phyloP scores from a whole-genome alignment of 30 jellyfish, hydroid and myxozoan genomes.

The Turritopsis rubra region DNA sequence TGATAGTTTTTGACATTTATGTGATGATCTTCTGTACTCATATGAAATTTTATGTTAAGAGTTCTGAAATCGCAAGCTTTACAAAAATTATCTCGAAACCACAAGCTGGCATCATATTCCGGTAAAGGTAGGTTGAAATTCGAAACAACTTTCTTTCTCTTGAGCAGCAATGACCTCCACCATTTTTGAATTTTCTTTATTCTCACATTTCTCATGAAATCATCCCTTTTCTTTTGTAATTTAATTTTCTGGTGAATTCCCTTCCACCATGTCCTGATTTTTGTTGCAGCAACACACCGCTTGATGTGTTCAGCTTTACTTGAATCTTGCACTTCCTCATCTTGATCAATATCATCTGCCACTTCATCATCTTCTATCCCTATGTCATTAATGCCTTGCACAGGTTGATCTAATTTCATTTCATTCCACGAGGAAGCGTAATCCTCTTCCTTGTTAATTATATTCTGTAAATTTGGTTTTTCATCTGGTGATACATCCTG shows the following conservation, averaged over 20 bases:
- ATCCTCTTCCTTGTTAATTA: background rate
- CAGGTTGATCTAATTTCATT: background rate
- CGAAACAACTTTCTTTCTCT: background rate
- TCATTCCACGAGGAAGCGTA: background rate
- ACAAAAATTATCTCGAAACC: too few relatives aligned
- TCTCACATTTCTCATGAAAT: background rate
- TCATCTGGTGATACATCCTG: too few relatives aligned
- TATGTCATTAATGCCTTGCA: background rate
- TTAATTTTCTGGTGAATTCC: background rate
- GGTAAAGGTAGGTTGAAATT: background rate
- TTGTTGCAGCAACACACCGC: background rate
- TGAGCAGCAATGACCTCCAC: background rate
- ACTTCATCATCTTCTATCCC: background rate
- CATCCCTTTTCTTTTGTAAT: background rate
- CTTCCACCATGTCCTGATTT: background rate
- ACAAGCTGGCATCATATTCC: background rate
- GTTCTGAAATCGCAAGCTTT: too few relatives aligned
- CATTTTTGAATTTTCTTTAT: background rate
- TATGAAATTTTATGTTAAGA: too few relatives aligned
- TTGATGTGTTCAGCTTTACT: too few relatives aligned
- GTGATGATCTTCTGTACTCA: too few relatives aligned
- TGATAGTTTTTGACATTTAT: too few relatives aligned
- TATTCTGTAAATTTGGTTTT: background rate
- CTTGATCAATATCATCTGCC: background rate
- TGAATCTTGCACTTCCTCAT: background rate